Evolutionary conservation across 2,797 vertebrate species (phyloP), one percentile per base, ranked within the genome.

Genomic region (Phoebastria nigripes): DNA sequence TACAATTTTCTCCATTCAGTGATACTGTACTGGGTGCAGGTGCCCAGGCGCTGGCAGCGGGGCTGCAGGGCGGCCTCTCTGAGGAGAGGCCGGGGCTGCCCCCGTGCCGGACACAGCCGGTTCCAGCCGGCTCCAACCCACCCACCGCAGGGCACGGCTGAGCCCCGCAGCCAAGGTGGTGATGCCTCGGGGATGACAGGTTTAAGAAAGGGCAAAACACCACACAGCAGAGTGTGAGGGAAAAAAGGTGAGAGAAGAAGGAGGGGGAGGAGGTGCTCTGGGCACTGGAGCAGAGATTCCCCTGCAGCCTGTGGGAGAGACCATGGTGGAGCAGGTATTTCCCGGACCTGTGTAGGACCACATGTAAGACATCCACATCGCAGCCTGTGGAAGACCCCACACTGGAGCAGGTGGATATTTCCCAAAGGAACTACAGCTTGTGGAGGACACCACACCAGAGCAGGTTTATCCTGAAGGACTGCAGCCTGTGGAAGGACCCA

Each of bases 141-240:
- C 6, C 13, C 29, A 4, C 7, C 0, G 0, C 37, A 49, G 28
- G 20, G 17, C 8, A 5, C 0, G 0, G 28, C 39, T 33, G 17
- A 18, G 22, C 14, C 55, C 22, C 0, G 0, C 2, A 1, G 55
- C 3, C 0, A 0, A 1, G 11, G 6, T 0, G 0, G 15, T 2
- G 35, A 1, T 0, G 0, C 15, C 2, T 10, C 0, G 0, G 0
- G 14, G 25, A 12, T n/a, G 72, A 6, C 0, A 2, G 42, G 4
- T 24, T n/a, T 12, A 44, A 22, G 35, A 71, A 74, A 47, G 13
- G 16, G 7, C 6, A 63, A 83, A 90, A 26, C 4, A 6, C 0
- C 1, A 9, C 22, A 20, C 2, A 46, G 19, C 7, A 3, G 10
- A 42, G 9, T 25, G 8, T 44, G 31, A 69, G 29, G 8, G 7